Evolutionary conservation across 1,140 invertebrate genomes (phyloP), one percentile per base, ranked within the genome.

Genomic region (Drosophila bocki): DNA sequence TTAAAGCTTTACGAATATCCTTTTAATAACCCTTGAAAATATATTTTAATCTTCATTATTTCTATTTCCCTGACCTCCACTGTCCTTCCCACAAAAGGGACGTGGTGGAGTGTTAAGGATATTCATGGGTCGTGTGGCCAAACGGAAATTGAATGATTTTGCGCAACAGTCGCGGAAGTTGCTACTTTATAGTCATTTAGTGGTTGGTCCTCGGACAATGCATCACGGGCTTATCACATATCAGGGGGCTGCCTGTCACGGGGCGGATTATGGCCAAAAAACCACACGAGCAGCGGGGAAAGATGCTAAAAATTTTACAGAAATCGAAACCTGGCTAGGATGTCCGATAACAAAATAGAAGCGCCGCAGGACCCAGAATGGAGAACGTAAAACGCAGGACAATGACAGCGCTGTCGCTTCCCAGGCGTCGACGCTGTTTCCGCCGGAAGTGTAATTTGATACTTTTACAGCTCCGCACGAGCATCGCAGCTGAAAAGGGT

Each of bases 61-160:
- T 29, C 26, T n/a, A 17, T 11, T 37, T 7, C 13, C 1, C 1
- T 26, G 17, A 5, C 48, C 11, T 15, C n/a, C 7, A 48, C 59
- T 48, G 48, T 70, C 2, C 1, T 5, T 54, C 32, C 32, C 6
- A 22, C 60, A 41, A n/a, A 42, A 4, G 53, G 41, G 13, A 63
- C 41, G 13, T 32, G 33, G 60, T 42, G 59, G 44, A 15, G 22
- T 37, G 29, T 26, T 37, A 67, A 62, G 61, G 64, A 68, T 39
- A 44, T 70, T 69, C 63, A 68, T 59, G 54, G 70, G 77, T 85
- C 69, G 87, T 83, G 82, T 91, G 87, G 69, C 75, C 57, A 51
- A 91, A 84, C 88, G 88, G 88, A 91, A 91, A 91, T 91, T 91
- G 88, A 91, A 91, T 91, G 88, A 91, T 91, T 91, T 91, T 91